Percentiles rank a stretch among this genome's conserved stretches.
Evolutionary conservation across 1,140 invertebrate species (phyloP).

Genomic region (Nasonia giraulti): DNA sequence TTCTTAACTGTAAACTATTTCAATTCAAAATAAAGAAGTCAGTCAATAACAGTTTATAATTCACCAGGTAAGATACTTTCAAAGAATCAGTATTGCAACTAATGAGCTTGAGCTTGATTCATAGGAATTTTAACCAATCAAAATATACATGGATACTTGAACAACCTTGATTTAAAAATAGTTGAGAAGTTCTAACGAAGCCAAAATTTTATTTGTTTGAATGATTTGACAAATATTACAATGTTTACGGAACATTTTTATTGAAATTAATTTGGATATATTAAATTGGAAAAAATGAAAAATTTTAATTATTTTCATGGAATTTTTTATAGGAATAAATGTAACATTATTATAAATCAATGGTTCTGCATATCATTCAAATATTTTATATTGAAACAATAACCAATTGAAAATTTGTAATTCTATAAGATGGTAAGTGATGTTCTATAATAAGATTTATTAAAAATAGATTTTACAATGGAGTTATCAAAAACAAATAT

Average conservation of each 20-base stretch:
- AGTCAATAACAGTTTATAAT: not conserved
- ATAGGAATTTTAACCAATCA: slow-evolving; percentile 26
- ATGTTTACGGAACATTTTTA: not conserved
- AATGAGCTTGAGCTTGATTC: slow-evolving; percentile 25
- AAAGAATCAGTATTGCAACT: slow-evolving; percentile 7
- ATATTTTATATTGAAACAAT: no score
- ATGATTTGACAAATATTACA: not conserved
- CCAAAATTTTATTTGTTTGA: not conserved
- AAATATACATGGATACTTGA: slow-evolving; percentile 18
- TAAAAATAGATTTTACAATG: no score
- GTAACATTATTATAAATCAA: no score
- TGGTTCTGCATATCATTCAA: no score
- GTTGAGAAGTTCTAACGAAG: not conserved
- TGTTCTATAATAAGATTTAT: no score
- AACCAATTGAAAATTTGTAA: no score
- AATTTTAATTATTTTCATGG: no score
- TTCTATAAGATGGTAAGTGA: no score
- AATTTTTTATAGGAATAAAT: no score
- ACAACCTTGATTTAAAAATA: slow-evolving; percentile 38
- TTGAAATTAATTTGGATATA: not conserved
- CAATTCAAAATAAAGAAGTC: not conserved
- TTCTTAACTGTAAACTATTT: not conserved
- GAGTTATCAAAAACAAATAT: no score
- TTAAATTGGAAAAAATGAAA: no score
- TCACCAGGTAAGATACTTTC: not conserved